Evolutionary conservation across 2,888 invertebrate species (phyloP).

Genomic region (Drosophila colorata): DNA sequence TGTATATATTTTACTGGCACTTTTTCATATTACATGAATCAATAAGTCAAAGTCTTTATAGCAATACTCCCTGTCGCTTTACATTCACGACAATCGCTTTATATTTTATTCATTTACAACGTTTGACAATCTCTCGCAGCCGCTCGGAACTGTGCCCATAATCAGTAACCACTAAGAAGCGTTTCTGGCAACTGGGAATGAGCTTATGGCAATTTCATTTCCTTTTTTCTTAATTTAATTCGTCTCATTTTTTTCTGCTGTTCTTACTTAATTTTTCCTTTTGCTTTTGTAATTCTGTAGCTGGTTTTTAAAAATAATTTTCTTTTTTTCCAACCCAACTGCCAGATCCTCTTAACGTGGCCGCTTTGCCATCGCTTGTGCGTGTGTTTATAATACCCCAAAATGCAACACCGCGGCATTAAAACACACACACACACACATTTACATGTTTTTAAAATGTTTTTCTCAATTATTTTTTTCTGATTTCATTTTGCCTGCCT

Average conservation of each 20-base stretch:
- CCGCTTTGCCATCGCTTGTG: conserved; percentile 25
- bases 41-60: conserved; percentile 5
- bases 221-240: conserved; percentile 77
- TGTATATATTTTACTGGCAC: neutral
- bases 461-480: conserved; percentile 55
- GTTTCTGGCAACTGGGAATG: conserved; percentile 24
- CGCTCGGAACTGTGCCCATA: conserved; percentile 16
- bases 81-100: conserved; percentile 12
- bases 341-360: conserved; percentile 71
- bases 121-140: conserved; percentile 19
- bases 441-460: conserved; percentile 20
- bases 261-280: conserved; percentile 45
- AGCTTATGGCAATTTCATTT: conserved; percentile 69
- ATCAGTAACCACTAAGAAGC: conserved; percentile 27
- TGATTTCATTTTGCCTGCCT: conserved; percentile 56
- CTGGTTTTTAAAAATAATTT: conserved; percentile 19
- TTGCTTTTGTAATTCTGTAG: conserved; percentile 5
- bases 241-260: conserved; percentile 42
- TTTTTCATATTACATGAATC: neutral
- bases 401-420: conserved; percentile 68
- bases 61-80: neutral
- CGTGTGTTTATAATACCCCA: conserved; percentile 50
- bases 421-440: conserved; percentile 33
- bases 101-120: conserved; percentile 29
- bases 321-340: conserved; percentile 30